These are phyloP conservation scores for Lithobates pipiens DNA, from an alignment of 2,797 vertebrate species.

Conservation along the genomic window DNA sequence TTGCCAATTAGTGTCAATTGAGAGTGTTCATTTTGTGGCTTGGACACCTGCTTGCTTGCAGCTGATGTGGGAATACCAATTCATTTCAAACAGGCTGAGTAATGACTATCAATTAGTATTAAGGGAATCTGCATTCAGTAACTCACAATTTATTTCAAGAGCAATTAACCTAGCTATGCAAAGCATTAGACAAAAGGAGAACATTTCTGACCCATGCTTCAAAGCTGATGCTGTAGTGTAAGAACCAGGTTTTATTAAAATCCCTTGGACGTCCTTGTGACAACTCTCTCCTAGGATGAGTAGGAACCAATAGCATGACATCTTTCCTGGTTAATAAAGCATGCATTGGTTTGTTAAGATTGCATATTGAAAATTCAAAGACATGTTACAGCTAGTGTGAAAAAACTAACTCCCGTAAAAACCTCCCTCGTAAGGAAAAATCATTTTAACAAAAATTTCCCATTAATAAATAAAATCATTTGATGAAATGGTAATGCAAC, in stretches of 20 bases:
- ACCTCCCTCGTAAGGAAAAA: neutral
- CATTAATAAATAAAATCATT: neutral
- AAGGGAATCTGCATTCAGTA: conserved; percentile 50
- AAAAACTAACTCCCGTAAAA: neutral
- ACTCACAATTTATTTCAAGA: conserved; percentile 54
- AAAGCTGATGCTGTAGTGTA: conserved; percentile 34
- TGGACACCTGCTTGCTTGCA: conserved; percentile 57
- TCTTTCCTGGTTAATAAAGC: conserved; percentile 17
- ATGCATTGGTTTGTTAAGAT: neutral
- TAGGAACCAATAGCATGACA: conserved; percentile 14
- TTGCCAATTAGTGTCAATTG: conserved; percentile 58
- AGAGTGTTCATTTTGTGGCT: conserved; percentile 52
- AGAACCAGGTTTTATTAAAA: conserved; percentile 33
- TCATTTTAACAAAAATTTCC: too few species aligned
- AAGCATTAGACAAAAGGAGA: conserved; percentile 26
- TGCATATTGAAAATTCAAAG: neutral
- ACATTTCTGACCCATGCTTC: conserved; percentile 39
- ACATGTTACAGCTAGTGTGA: neutral
- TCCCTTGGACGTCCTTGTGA: conserved; percentile 1
- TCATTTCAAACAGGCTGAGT: conserved; percentile 55
- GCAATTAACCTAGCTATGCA: conserved; percentile 50
- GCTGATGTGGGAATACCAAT: conserved; percentile 55
- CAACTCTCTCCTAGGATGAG: conserved; percentile 19
- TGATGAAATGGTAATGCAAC: neutral
- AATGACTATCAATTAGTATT: conserved; percentile 61